Percentiles rank a stretch among this genome's conserved stretches.
Evolutionary conservation across 2,113 vertebrate species (phyloP).

Genomic region (Brachirus orientalis): DNA sequence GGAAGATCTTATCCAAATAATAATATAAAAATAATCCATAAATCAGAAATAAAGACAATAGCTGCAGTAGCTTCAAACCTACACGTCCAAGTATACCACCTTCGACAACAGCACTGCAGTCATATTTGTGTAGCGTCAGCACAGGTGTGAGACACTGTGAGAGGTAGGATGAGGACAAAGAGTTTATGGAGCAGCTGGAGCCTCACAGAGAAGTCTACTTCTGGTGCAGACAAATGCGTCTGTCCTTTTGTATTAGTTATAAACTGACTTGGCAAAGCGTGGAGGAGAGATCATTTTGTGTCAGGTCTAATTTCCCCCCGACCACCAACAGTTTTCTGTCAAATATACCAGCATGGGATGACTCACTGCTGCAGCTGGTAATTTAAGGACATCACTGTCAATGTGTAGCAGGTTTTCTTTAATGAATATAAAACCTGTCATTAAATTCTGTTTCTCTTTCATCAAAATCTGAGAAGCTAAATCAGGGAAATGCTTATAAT

Average conservation of each 20-base stretch:
- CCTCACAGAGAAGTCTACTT: slow-evolving; percentile 3
- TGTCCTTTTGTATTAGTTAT: slow-evolving; percentile 39
- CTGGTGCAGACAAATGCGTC: no score
- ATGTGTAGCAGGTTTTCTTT: background rate
- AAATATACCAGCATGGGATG: slow-evolving; percentile 6
- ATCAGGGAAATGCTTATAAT: no score
- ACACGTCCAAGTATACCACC: background rate
- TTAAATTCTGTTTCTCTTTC: background rate
- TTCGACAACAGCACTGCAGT: slow-evolving; percentile 1
- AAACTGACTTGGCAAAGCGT: slow-evolving; percentile 42
- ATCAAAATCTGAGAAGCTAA: background rate
- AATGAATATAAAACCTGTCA: background rate
- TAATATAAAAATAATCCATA: no score
- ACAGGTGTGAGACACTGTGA: slow-evolving; percentile 5
- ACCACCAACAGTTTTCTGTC: slow-evolving; percentile 2
- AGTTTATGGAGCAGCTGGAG: slow-evolving; percentile 11
- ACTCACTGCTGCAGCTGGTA: slow-evolving; percentile 23
- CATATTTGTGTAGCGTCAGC: background rate
- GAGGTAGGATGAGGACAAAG: slow-evolving; percentile 20
- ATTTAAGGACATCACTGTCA: slow-evolving; percentile 12
- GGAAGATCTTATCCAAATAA: no score
- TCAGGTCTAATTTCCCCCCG: slow-evolving; percentile 49
- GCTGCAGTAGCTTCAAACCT: background rate
- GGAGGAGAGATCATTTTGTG: slow-evolving; percentile 44
- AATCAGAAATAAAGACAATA: background rate